Base-by-base conservation (phyloP, 2,113 vertebrate species). In the Sphyrna mokarran region DNA sequence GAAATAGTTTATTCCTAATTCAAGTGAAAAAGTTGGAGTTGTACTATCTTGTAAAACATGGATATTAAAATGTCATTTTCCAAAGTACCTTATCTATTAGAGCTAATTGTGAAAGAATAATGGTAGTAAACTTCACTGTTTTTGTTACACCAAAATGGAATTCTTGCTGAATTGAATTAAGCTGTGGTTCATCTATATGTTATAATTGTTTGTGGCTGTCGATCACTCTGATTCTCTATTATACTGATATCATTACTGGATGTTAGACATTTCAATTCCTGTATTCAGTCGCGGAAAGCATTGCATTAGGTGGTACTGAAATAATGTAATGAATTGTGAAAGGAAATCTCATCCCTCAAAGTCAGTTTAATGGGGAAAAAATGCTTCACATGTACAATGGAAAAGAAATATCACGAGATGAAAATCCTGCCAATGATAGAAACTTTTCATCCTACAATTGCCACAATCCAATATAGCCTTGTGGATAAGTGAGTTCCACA, bases 271-370 rank as follows among this genome's bases (percentile, higher is more conserved):
- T 72, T 95, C 94, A 72, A 33, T 72, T 95, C 40, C 23, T 43
- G 14, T 13, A 48, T 22, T 72, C 22, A 72, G 68, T 8, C 48
- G 48, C 63, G 43, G 40, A 69, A 48, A 37, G 23, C 66, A 95
- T 72, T 95, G 37, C 43, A 72, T 95, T 54, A 29, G 40, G 26
- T 6, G 2, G 43, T 69, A 95, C 43, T 43, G 70, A 48, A 95
- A 95, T 72, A 95, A 95, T 76, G 69, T 23, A 29, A 70, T 95
- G 68, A 95, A 95, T 95, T 72, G 40, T 95, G 26, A 72, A 72
- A 70, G 69, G 37, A 95, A 95, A 95, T 76, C 94, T 95, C 89
- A 93, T 14, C 58, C 18, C 33, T 93, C 89, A 93, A 93, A 93
- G 16, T 1, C n/a, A 33, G 89, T 91, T 66, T 54, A 93, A 93